Percentiles rank a stretch among this genome's conserved stretches.
Conservation (phyloP, 2,888 invertebrate genomes). For the Tolmerus cingulatus region DNA sequence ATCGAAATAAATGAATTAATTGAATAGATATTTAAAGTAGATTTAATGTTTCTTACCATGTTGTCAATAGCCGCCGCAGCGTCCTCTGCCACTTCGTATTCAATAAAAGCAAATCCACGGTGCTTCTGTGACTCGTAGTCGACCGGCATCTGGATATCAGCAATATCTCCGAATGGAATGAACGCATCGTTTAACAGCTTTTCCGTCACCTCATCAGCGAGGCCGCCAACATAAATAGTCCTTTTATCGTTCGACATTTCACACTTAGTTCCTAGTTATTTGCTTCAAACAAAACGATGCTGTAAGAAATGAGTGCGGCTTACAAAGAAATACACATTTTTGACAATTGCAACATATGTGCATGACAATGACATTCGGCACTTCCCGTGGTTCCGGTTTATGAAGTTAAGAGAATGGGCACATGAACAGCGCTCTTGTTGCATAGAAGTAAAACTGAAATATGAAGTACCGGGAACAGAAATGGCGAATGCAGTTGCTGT, state of each 20-base stretch:
- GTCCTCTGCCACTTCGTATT: constrained; percentile 97
- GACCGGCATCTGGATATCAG: constrained; percentile 95
- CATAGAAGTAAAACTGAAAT: neutral
- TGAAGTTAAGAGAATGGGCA: neutral
- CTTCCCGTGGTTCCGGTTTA: neutral
- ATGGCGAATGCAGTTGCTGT: neutral
- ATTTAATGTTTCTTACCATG: constrained; percentile 73
- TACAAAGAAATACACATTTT: neutral
- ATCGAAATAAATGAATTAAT: too few species aligned
- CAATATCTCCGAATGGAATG: constrained; percentile 97
- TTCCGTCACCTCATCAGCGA: constrained; percentile 95
- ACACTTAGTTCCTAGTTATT: neutral
- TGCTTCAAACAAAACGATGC: neutral
- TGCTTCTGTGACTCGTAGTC: constrained; percentile 98
- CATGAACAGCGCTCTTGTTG: neutral
- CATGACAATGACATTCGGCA: neutral
- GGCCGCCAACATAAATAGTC: constrained; percentile 85
- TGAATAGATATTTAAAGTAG: too few species aligned
- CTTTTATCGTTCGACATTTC: constrained; percentile 75
- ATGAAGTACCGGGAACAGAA: neutral
- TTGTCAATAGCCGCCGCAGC: constrained; percentile 99
- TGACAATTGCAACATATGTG: neutral
- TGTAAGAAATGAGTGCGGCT: neutral
- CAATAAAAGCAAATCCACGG: constrained; percentile 98
- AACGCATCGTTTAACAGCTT: constrained; percentile 96